A percentile compares a stretch with the other conserved stretches of the same genome.
These are phyloP conservation scores for Panagrolaimus sp. DNA, from an alignment of 1,140 invertebrate species.

Conservation along the genomic window DNA sequence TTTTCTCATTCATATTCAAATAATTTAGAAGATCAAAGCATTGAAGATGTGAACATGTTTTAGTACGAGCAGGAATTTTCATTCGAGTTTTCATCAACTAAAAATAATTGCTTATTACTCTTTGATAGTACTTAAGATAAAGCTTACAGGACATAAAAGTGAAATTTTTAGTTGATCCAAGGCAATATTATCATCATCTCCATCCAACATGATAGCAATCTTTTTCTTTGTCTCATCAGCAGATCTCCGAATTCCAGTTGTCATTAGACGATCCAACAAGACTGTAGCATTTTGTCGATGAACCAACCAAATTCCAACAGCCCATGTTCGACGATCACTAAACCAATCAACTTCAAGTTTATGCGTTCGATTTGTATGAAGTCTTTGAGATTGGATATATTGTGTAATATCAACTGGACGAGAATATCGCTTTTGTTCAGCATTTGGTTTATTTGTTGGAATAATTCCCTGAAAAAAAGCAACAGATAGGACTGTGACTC, in stretches of 20 bases:
- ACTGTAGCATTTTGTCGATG: slow-evolving; percentile 34
- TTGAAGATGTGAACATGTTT: slow-evolving; percentile 86
- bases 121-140: too few relatives aligned
- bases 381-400: slow-evolving; percentile 66
- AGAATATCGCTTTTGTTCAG: slow-evolving; percentile 91
- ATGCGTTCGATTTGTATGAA: slow-evolving; percentile 11
- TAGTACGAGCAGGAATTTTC: slow-evolving; percentile 76
- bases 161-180: slow-evolving; percentile 86
- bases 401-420: slow-evolving; percentile 89
- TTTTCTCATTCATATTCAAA: slow-evolving; percentile 95
- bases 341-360: slow-evolving; percentile 50
- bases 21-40: slow-evolving; percentile 85
- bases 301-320: slow-evolving; percentile 48
- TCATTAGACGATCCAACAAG: slow-evolving; percentile 31
- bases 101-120: too few relatives aligned
- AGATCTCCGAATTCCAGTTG: slow-evolving; percentile 18
- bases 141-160: slow-evolving; percentile 69
- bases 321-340: slow-evolving; percentile 48
- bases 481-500: too few relatives aligned
- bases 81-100: slow-evolving; percentile 81
- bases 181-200: slow-evolving; percentile 86
- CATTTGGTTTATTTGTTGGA: slow-evolving; percentile 91
- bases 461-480: slow-evolving; percentile 77
- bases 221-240: slow-evolving; percentile 31
- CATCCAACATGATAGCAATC: slow-evolving; percentile 65